phyloP scores from a whole-genome alignment of 2,888 invertebrate genomes.

The Drosophila flavopinicola region DNA sequence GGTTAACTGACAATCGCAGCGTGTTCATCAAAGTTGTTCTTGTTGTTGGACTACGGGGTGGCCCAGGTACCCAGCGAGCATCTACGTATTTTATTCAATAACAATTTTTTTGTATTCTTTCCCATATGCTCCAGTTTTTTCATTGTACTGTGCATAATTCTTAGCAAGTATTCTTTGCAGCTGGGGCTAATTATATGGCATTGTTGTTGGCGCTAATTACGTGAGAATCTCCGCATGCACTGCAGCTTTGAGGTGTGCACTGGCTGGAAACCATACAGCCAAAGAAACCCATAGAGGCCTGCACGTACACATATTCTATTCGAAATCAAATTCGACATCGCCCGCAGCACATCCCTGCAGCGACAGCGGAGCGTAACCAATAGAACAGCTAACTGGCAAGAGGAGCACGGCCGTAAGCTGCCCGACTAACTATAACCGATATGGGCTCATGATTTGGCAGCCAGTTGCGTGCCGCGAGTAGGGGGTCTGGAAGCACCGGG shows the following conservation, averaged over 20 bases:
- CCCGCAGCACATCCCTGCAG: slow-evolving; percentile 39
- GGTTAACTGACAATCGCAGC: slow-evolving; percentile 59
- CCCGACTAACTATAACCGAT: slow-evolving; percentile 61
- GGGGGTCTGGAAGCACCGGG: slow-evolving; percentile 31
- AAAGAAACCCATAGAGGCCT: slow-evolving; percentile 48
- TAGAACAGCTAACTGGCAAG: slow-evolving; percentile 40
- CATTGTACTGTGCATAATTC: slow-evolving; percentile 61
- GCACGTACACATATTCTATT: slow-evolving; percentile 17
- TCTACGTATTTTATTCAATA: slow-evolving; percentile 54
- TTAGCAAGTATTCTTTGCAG: slow-evolving; percentile 54
- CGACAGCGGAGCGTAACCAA: slow-evolving; percentile 75
- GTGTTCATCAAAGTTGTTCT: slow-evolving; percentile 40
- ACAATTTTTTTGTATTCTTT: slow-evolving; percentile 29
- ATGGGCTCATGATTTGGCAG: slow-evolving; percentile 53
- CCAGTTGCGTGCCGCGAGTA: slow-evolving; percentile 47
- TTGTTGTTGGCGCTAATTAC: slow-evolving; percentile 71
- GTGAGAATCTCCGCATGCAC: slow-evolving; percentile 59
- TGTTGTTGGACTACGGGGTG: slow-evolving; percentile 35
- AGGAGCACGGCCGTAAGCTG: slow-evolving; percentile 30
- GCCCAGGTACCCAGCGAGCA: slow-evolving; percentile 34
- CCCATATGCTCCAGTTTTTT: slow-evolving; percentile 31
- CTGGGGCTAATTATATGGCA: slow-evolving; percentile 69
- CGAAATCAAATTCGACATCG: slow-evolving; percentile 59
- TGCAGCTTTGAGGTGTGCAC: slow-evolving; percentile 21
- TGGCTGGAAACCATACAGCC: background rate